Evolutionary conservation across 2,888 invertebrate species (phyloP).

Genomic region (Ectemnius continuus): DNA sequence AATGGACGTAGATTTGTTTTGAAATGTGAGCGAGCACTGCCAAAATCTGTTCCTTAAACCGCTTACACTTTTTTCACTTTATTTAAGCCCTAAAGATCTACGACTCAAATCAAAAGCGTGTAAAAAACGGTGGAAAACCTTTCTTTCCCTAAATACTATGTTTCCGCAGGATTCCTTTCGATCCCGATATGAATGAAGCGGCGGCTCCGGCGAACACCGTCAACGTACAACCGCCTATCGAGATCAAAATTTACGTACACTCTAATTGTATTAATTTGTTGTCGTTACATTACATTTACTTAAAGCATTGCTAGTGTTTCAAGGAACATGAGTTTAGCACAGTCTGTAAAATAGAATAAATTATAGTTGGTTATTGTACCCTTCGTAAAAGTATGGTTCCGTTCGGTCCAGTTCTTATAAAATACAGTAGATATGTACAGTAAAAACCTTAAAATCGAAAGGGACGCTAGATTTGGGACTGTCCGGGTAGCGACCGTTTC

Average conservation of each 20-base stretch:
- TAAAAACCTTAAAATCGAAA: conserved; percentile 64
- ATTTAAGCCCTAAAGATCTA: conserved; percentile 51
- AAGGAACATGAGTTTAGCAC: conserved; percentile 64
- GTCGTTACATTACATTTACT: conserved; percentile 52
- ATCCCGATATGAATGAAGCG: conserved; percentile 31
- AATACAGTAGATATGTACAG: conserved; percentile 71
- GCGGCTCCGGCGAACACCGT: not conserved
- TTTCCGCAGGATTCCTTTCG: conserved; percentile 40
- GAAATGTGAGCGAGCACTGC: conserved; percentile 52
- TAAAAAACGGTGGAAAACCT: conserved; percentile 67
- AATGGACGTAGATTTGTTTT: conserved; percentile 41
- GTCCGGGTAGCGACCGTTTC: conserved; percentile 62
- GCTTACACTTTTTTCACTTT: conserved; percentile 31
- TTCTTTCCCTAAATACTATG: conserved; percentile 54
- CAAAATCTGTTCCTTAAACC: conserved; percentile 60
- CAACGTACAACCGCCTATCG: conserved; percentile 33
- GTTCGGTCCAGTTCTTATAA: conserved; percentile 63
- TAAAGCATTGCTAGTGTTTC: conserved; percentile 60
- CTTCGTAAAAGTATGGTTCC: conserved; percentile 59
- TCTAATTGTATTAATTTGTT: conserved; percentile 52
- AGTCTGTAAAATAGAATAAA: conserved; percentile 64
- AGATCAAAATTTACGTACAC: conserved; percentile 41
- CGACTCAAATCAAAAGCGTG: conserved; percentile 59
- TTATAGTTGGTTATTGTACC: conserved; percentile 58
- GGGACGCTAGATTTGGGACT: conserved; percentile 65